A percentile compares a stretch with the other conserved stretches of the same genome.
Evolutionary conservation across 2,113 vertebrate genomes (phyloP).

Genomic region (Toxostoma redivivum): DNA sequence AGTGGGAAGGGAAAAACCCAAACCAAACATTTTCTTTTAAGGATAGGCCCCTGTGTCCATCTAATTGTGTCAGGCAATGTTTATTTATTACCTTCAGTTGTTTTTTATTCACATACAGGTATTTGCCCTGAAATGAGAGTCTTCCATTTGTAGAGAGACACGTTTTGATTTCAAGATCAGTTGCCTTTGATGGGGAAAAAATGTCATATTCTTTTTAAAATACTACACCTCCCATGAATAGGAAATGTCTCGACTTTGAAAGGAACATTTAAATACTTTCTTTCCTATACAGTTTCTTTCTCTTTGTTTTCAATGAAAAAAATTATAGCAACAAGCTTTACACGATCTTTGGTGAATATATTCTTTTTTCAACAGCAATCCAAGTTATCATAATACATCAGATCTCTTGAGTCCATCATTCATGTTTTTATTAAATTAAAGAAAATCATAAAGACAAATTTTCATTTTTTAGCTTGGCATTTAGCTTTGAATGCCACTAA

Average conservation of each 20-base stretch:
- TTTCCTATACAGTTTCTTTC: not conserved
- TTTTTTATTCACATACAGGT: not conserved
- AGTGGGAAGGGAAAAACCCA: not conserved
- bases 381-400: not conserved
- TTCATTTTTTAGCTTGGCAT: not conserved
- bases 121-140: not conserved
- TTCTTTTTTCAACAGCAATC: not conserved
- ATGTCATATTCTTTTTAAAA: not conserved
- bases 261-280: not conserved
- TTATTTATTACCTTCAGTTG: not conserved
- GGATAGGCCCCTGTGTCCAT: not conserved
- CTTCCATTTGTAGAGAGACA: not conserved
- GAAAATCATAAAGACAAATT: not conserved
- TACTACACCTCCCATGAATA: not conserved
- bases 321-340: not conserved
- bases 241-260: not conserved
- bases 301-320: not conserved
- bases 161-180: not conserved
- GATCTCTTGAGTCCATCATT: not conserved
- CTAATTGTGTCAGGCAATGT: not conserved
- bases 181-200: not conserved
- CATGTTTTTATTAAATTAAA: not conserved
- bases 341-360: not conserved
- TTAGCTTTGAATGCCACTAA: not conserved
- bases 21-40: not conserved